Evolutionary conservation across 2,113 vertebrate genomes (phyloP).

Genomic region (Mus musculus): DNA sequence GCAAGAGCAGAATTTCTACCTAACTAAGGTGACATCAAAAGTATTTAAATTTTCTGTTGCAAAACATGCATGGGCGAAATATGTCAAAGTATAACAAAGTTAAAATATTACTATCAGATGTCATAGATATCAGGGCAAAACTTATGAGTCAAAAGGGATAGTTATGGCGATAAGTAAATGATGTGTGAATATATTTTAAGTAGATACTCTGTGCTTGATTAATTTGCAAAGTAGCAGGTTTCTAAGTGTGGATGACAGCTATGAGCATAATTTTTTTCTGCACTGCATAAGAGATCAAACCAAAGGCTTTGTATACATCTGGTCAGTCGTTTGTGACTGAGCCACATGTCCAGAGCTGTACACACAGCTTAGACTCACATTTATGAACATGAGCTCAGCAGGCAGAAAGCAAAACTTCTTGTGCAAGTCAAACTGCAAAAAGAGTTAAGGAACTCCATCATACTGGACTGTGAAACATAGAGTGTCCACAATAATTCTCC

Average conservation of each 20-base stretch:
- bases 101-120: neutral
- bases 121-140: neutral
- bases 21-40: neutral
- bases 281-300: neutral
- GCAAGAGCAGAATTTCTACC: neutral
- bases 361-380: no score
- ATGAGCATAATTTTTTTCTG: neutral
- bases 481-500: neutral
- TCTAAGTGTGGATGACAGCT: neutral
- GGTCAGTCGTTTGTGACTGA: neutral
- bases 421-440: no score
- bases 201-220: neutral
- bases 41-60: neutral
- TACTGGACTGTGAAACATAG: fast-evolving
- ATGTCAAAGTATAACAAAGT: neutral
- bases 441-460: no score
- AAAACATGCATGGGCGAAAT: neutral
- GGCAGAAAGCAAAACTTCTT: neutral
- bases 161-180: neutral
- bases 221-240: neutral
- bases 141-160: neutral
- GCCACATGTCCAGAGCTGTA: neutral
- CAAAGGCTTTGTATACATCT: neutral
- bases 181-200: neutral
- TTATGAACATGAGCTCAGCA: neutral